Percentiles rank a stretch among this genome's conserved stretches.
phyloP scores from a whole-genome alignment of 2,888 invertebrate genomes.

The Orthosia cruda region DNA sequence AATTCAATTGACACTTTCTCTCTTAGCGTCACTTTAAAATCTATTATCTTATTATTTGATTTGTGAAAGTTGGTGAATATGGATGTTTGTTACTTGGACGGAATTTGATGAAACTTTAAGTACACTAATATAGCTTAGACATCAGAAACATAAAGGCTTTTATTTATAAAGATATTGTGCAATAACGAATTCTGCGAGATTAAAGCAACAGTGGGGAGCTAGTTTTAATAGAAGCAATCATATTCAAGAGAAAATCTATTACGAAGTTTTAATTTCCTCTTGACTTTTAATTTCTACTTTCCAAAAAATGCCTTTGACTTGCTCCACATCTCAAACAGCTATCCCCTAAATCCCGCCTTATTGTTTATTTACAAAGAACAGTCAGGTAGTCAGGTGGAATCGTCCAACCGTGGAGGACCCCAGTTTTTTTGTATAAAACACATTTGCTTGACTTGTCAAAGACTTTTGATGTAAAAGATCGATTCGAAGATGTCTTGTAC shows the following conservation, averaged over 20 bases:
- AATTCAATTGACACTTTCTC: not conserved
- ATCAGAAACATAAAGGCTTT: too few species aligned
- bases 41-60: not conserved
- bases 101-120: too few species aligned
- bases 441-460: slow-evolving; percentile 66
- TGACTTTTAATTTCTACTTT: not conserved
- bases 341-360: slow-evolving; percentile 71
- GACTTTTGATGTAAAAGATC: slow-evolving; percentile 50
- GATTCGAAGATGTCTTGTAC: slow-evolving; percentile 26
- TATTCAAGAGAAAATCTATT: not conserved
- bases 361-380: slow-evolving; percentile 84
- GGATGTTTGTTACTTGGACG: too few species aligned
- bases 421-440: slow-evolving; percentile 58
- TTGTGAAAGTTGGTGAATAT: too few species aligned
- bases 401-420: slow-evolving; percentile 53
- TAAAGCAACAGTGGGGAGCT: too few species aligned
- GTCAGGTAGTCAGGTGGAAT: slow-evolving; percentile 66
- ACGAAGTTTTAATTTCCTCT: not conserved
- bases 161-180: too few species aligned
- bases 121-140: too few species aligned
- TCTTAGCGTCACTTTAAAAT: not conserved
- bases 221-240: too few species aligned
- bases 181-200: too few species aligned
- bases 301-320: slow-evolving; percentile 31
- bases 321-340: slow-evolving; percentile 59